Conservation (phyloP, 2,797 vertebrate species). For the Gobio occitaniae region DNA sequence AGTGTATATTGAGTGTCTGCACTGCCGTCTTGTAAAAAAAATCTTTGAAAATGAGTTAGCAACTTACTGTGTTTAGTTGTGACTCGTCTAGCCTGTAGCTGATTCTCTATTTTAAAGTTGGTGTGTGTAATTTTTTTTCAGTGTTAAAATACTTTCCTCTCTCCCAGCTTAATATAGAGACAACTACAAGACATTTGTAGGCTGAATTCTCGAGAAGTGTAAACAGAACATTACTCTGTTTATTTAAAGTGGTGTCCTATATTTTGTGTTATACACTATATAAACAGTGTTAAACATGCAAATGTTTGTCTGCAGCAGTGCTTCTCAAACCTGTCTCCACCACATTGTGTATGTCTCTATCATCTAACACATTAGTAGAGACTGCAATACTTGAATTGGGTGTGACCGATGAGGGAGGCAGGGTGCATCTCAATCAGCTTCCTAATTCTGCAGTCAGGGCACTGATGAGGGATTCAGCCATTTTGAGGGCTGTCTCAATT, state of each 20-base stretch:
- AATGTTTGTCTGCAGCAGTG: not conserved
- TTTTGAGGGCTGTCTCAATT: not conserved
- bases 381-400: not conserved
- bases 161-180: not conserved
- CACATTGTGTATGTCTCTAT: not conserved
- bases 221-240: not conserved
- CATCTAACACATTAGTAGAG: not conserved
- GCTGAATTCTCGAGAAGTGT: not conserved
- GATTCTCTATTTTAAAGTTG: constrained; percentile 8
- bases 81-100: constrained; percentile 11
- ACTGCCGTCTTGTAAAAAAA: not conserved
- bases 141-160: not conserved
- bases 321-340: not conserved
- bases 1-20: not conserved
- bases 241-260: not conserved
- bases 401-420: not conserved
- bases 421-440: not conserved
- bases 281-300: not conserved
- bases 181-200: not conserved
- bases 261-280: not conserved
- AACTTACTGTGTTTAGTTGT: not conserved
- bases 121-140: not conserved
- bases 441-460: not conserved
- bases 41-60: constrained; percentile 23
- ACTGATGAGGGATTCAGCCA: not conserved